Evolutionary conservation across 2,888 invertebrate species (phyloP), one percentile per base, ranked within the genome.

Genomic region (Terebella lapidaria): DNA sequence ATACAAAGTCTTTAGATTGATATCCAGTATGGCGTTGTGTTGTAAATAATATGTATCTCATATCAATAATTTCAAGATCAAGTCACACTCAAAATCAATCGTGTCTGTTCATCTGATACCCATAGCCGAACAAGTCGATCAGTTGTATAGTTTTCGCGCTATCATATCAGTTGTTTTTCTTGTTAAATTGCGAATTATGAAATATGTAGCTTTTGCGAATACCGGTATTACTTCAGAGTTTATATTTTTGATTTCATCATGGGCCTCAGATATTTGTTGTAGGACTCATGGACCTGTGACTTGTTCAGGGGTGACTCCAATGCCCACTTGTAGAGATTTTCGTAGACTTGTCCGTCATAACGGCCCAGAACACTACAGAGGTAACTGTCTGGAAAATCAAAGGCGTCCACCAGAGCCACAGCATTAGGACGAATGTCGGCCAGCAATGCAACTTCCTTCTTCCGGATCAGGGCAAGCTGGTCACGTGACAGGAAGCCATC

Each of bases 331-430:
- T 78, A 74, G 53, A 83, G 67, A 15, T 80, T 78, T 52, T 79
- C 74, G 62, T 83, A 83, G 20, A 82, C 83, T 55, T 81, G 72
- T 2, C 83, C 83, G 64, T 83, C 83, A 60, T 80, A 77, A 18
- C 78, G 71, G 1, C 78, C 78, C 46, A 82, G 69, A 30, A 74
- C 78, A 45, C 81, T 81, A 62, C 76, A 71, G 28, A 83, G 71
- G 29, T 80, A 71, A 4, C 71, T 63, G 67, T 63, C 63, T n/a
- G 58, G 30, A 63, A 79, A 78, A 75, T 94, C 94, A 76, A 94
- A 96, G 15, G 91, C 87, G 82, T 96, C 96, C 0, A 94, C 94
- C 24, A 96, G 84, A 0, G 90, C 89, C 0, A 96, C 89, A 0
- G 92, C 93, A 79, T 95, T 89, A 2, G 91, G 91, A 52, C 95